These are phyloP conservation scores for Potorous gilbertii DNA, from an alignment of 2,797 vertebrate genomes.

Conservation along the genomic window DNA sequence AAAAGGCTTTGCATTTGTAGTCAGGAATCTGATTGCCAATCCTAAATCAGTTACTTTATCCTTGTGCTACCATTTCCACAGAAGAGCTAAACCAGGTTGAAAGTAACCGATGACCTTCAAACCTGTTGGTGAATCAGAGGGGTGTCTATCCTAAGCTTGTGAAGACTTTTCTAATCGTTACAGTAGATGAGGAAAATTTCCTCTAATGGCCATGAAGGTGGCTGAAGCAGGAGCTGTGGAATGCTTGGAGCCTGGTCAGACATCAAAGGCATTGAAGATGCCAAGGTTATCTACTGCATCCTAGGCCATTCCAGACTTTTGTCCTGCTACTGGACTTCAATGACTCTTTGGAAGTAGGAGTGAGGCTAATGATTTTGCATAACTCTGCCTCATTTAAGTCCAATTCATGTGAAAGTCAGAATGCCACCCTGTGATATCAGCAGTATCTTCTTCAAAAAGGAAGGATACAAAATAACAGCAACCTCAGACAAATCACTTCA, in stretches of 20 bases:
- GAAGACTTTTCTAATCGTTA: neutral
- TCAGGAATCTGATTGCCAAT: neutral
- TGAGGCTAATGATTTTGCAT: neutral
- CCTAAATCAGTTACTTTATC: neutral
- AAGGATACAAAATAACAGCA: neutral
- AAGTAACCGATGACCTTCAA: fast-evolving
- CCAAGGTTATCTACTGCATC: neutral
- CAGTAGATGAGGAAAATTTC: neutral
- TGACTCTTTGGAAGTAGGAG: neutral
- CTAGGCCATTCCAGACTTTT: neutral
- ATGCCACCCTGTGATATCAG: neutral
- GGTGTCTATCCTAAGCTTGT: neutral
- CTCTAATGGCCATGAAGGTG: neutral
- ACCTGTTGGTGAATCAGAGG: neutral
- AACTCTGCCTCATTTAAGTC: neutral
- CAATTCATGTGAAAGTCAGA: neutral
- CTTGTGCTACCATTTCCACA: neutral
- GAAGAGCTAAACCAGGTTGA: neutral
- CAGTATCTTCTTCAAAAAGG: neutral
- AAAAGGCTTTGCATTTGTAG: neutral
- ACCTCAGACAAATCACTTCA: neutral
- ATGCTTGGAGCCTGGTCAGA: neutral
- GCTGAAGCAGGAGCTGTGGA: neutral
- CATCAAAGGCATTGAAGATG: neutral
- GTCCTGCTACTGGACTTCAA: neutral